Base-by-base conservation (phyloP, 2,797 vertebrate genomes). In the Gymnodraco acuticeps region DNA sequence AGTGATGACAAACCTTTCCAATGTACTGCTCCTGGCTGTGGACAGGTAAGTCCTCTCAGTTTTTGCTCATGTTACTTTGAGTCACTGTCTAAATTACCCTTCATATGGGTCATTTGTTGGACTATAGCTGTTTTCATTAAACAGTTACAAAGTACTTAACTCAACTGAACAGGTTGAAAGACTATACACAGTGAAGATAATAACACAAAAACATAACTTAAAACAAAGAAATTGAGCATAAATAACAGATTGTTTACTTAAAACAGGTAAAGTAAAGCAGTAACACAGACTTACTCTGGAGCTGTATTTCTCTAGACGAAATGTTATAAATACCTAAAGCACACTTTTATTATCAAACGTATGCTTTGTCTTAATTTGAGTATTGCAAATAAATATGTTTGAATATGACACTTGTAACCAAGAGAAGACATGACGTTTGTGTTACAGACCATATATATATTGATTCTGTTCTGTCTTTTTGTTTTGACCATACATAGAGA, bases 1-100 rank as follows among this genome's bases (percentile, higher is more conserved):
- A 99, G 97, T 98, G 98, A 99, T 99, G 98, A 99, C 88, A 99
- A 97, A 96, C 98, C 98, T 75, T 99, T 99, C 94, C 96, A 98
- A 95, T 99, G 98, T 78, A 99, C 97, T 96, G 98, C 98, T 95
- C 97, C 98, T 94, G 98, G 98, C 80, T 99, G 98, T 95, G 98
- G 98, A 95, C 98, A 99, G 98, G 98, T 98, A 96, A 78, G 93
- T 77, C 73, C 51, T 45, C 3, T 51, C 15, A 61, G 9, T 20
- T 51, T 3, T 61, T 41, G 15, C 3, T 73, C 0, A 69, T 66
- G 31, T 19, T 14, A 31, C 2, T 12, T 45, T 62, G 14, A 73
- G 63, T 10, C 38, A 17, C 45, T 31, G 13, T 61, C 10, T 69
- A n/a, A 33, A 12, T 64, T 2, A 2, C 13, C 20, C 16, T 75